These are phyloP conservation scores for Ictidomys tridecemlineatus DNA, from an alignment of 2,113 vertebrate genomes.

Conservation along the genomic window DNA sequence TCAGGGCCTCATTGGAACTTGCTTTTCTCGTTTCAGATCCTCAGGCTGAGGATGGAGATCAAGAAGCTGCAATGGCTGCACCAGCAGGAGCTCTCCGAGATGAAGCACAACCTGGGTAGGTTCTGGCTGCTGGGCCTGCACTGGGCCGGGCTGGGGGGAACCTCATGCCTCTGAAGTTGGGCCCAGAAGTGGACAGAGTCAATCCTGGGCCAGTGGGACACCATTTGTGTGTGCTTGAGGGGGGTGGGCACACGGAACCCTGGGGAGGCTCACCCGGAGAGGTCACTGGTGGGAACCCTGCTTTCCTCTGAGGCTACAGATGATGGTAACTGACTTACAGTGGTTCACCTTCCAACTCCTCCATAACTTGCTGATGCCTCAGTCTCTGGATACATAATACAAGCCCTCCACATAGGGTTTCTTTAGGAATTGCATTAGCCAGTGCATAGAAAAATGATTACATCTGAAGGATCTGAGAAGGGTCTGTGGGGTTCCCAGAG, in stretches of 20 bases:
- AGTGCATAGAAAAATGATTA: no score
- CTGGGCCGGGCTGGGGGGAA: rapidly evolving
- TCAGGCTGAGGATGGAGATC: slow-evolving; percentile 97
- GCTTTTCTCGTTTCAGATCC: slow-evolving; percentile 89
- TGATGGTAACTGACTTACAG: not conserved
- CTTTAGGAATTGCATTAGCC: no score
- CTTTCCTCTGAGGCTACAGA: not conserved
- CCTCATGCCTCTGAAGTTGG: rapidly evolving
- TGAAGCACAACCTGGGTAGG: slow-evolving; percentile 98
- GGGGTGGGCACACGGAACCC: not conserved
- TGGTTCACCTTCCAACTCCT: not conserved
- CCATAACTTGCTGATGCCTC: no score
- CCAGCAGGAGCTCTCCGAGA: slow-evolving; percentile 97
- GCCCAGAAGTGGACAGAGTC: no score
- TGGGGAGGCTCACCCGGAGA: not conserved
- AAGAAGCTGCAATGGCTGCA: slow-evolving; percentile 98
- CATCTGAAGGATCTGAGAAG: no score
- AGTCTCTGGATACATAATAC: no score
- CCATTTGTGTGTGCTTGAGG: rapidly evolving
- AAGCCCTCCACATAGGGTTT: no score
- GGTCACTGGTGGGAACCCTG: not conserved
- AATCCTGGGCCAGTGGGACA: rapidly evolving
- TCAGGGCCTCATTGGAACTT: no score
- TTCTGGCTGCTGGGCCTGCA: not conserved
- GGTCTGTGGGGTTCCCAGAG: no score